Base-by-base conservation (phyloP, 2,888 invertebrate species). In the Meta bourneti region DNA sequence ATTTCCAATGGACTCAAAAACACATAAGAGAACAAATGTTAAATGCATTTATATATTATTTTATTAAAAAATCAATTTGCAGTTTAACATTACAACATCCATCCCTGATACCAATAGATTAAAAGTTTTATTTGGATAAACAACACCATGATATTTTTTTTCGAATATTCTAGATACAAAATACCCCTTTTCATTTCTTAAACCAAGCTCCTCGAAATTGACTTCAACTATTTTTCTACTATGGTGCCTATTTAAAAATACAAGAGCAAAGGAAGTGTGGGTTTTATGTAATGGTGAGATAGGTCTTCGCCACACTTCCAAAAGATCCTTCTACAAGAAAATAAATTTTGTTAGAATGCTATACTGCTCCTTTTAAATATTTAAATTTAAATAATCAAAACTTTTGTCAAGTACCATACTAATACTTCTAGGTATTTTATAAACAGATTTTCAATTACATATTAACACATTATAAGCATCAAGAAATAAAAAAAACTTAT, bases 181-280 rank as follows among this genome's bases (percentile, higher is more conserved):
- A 80, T 93, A 93, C 16, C 88, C 90, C 9, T 49, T 72, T 54
- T 71, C 13, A 80, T 16, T 52, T 7, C n/a, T 77, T 69, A 93
- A 83, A 54, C 92, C 93, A 49, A 93, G 77, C 83, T 93, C 90
- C 13, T 69, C 74, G 16, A 89, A 71, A 79, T 11, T 16, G 13
- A 86, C 19, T n/a, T 71, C 54, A n/a, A 71, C 80, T 16, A 71
- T 34, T 77, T 80, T 79, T 19, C 54, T 81, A 34, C 69, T 83
- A 1, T 69, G 51, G 52, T 54, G 16, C 34, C 89, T 92, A 74
- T 93, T 93, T 48, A 93, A 61, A 70, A 93, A 89, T 48, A 90
- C 74, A 19, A 93, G 6, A 16, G 93, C 93, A 90, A 75, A 92
- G 7, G 93, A 93, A 77, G 82, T 71, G n/a, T 88, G 74, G 6